Conservation (phyloP, 1,140 invertebrate species). For the Eupeodes corollae region DNA sequence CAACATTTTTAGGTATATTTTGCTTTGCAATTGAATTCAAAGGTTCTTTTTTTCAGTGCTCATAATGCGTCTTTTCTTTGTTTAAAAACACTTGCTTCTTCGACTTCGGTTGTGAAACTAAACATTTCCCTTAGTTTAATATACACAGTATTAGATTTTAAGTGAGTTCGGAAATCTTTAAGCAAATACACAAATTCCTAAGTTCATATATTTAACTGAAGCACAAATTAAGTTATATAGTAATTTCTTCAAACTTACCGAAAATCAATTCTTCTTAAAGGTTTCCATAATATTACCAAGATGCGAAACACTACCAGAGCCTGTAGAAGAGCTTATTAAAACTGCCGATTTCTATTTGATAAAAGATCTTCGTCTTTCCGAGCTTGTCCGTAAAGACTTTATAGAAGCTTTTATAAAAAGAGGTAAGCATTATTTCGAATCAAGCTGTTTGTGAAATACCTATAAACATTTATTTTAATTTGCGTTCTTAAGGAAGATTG, state of each 20-base stretch:
- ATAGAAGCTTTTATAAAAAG: constrained; percentile 40
- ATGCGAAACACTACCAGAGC: not conserved
- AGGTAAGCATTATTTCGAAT: constrained; percentile 11
- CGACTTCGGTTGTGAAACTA: constrained; percentile 3
- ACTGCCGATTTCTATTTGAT: constrained; percentile 48
- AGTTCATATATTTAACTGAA: no score
- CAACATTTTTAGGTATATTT: not conserved
- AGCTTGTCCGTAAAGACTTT: constrained; percentile 42
- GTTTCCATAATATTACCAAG: constrained; percentile 1
- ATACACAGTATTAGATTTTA: no score
- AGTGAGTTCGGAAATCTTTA: no score
- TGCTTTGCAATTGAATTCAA: no score
- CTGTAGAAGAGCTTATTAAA: constrained; percentile 21
- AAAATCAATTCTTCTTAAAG: constrained; percentile 2
- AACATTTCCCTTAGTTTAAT: no score
- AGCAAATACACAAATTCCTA: no score
- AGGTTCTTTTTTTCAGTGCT: no score
- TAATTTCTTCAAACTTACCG: no score
- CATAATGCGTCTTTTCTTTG: not conserved
- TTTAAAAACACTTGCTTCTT: not conserved
- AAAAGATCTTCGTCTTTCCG: constrained; percentile 30
- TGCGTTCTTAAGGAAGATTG: constrained; percentile 40
- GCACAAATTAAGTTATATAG: no score
- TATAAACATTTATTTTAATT: constrained; percentile 7
- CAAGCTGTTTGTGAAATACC: constrained; percentile 1